These are phyloP conservation scores for Anolis apletophallus DNA, from an alignment of 2,797 vertebrate genomes.

Conservation along the genomic window DNA sequence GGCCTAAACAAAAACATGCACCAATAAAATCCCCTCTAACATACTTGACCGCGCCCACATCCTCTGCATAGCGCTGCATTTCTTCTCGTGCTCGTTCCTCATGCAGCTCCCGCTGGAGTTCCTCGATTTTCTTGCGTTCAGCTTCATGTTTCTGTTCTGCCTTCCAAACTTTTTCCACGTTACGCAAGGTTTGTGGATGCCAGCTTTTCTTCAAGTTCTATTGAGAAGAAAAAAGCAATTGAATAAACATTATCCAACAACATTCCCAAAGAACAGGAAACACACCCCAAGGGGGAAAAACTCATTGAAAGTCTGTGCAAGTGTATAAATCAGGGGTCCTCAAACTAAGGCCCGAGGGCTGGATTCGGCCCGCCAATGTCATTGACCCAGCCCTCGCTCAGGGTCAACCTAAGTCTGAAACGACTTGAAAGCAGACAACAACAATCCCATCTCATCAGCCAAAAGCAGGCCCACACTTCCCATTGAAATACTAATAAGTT, in stretches of 20 bases:
- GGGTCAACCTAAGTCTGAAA: too few species aligned
- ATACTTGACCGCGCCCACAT: conserved; percentile 89
- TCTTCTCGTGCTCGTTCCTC: conserved; percentile 93
- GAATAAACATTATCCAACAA: background rate
- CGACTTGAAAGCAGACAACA: too few species aligned
- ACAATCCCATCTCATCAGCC: too few species aligned
- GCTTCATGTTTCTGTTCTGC: conserved; percentile 96
- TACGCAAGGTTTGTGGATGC: conserved; percentile 98
- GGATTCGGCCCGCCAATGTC: too few species aligned
- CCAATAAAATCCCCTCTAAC: background rate
- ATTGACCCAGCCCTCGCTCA: too few species aligned
- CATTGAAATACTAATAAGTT: too few species aligned
- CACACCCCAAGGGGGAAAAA: background rate
- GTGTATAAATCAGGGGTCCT: too few species aligned
- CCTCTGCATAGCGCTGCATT: conserved; percentile 91
- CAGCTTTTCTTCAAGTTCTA: conserved; percentile 99
- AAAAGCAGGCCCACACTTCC: too few species aligned
- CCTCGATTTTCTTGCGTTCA: conserved; percentile 94
- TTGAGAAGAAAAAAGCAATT: rapidly evolving
- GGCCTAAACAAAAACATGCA: too few species aligned
- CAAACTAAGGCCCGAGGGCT: too few species aligned
- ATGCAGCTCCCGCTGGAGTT: conserved; percentile 94
- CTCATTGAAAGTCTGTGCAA: background rate
- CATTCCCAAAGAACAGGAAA: background rate
- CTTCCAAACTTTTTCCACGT: conserved; percentile 98